A percentile compares a stretch with the other conserved stretches of the same genome.
Evolutionary conservation across 2,113 vertebrate species (phyloP).

Genomic region (Pampusana beccarii): DNA sequence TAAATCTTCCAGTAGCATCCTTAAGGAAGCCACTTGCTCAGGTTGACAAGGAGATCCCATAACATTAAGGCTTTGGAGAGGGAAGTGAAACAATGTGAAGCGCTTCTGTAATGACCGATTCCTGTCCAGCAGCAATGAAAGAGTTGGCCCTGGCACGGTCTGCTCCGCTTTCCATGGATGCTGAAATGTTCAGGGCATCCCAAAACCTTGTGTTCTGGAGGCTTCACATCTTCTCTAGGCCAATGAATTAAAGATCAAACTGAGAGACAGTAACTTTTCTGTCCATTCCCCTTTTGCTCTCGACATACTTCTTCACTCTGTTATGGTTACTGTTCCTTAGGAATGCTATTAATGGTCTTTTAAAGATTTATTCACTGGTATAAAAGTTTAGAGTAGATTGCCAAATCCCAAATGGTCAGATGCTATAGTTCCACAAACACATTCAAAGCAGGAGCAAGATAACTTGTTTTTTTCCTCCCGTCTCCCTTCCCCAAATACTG

Average conservation of each 20-base stretch:
- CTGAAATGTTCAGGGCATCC: not conserved
- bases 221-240: not conserved
- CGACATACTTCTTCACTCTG: not conserved
- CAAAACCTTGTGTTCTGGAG: not conserved
- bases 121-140: not conserved
- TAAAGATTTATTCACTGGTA: not conserved
- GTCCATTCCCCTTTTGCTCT: not conserved
- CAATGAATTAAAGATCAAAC: not conserved
- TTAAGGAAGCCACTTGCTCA: not conserved
- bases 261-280: not conserved
- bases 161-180: not conserved
- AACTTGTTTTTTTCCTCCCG: accelerated
- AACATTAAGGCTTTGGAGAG: not conserved
- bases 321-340: not conserved
- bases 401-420: not conserved
- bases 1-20: not conserved
- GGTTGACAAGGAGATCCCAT: not conserved
- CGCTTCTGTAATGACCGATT: not conserved
- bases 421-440: not conserved
- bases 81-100: not conserved
- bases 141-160: accelerated
- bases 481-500: not conserved
- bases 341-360: not conserved
- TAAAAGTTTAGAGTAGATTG: not conserved
- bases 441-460: not conserved